Conservation (phyloP, 2,113 vertebrate genomes). For the Corythornis vintsioides region DNA sequence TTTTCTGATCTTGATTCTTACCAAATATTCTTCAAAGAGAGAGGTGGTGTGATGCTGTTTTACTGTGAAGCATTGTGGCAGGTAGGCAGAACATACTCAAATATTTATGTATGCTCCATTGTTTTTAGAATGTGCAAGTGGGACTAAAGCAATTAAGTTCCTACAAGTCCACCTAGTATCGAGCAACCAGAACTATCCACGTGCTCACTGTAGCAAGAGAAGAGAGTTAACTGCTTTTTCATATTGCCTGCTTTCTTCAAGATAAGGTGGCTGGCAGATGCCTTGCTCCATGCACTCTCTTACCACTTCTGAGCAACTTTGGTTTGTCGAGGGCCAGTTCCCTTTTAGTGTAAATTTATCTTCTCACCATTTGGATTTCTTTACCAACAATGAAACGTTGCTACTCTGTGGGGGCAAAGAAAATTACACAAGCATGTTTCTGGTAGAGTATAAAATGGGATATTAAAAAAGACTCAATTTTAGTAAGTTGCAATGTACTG, state of each 20-base stretch:
- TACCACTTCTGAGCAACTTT: not conserved
- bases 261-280: constrained; percentile 19
- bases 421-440: not conserved
- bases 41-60: not conserved
- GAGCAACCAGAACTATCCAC: not conserved
- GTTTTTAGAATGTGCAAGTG: not conserved
- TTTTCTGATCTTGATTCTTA: not conserved
- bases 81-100: not conserved
- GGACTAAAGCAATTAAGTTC: not conserved
- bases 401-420: not conserved
- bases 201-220: not conserved
- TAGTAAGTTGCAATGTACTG: not conserved
- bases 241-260: not conserved
- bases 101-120: not conserved
- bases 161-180: not conserved
- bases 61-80: not conserved
- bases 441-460: not conserved
- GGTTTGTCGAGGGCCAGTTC: not conserved
- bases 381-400: not conserved
- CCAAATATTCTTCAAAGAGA: not conserved
- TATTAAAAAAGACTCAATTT: not conserved
- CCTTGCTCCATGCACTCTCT: not conserved
- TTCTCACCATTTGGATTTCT: not conserved
- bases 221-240: not conserved
- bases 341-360: not conserved